Evolutionary conservation across 2,113 vertebrate species (phyloP).

Genomic region (Psittacula cyanocephala): DNA sequence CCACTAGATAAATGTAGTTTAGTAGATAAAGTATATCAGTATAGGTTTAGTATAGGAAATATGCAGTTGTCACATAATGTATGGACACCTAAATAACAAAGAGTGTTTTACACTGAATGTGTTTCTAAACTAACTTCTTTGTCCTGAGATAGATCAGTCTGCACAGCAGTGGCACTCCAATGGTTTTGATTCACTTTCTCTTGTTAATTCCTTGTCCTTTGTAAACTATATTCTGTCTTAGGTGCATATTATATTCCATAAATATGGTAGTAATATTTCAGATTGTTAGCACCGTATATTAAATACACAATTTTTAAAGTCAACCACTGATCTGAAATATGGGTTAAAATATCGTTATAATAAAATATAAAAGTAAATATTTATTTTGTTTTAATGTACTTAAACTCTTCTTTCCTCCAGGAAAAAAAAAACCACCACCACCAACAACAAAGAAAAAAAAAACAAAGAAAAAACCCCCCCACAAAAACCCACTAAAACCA

Average conservation of each 20-base stretch:
- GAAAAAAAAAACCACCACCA: too few relatives aligned
- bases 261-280: background rate
- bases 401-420: background rate
- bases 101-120: background rate
- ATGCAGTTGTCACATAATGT: background rate
- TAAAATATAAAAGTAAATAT: background rate
- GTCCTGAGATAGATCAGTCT: background rate
- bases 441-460: background rate
- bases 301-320: background rate
- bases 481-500: background rate
- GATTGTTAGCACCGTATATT: background rate
- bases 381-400: background rate
- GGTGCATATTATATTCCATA: background rate
- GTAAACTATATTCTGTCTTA: background rate
- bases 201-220: background rate
- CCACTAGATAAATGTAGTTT: background rate
- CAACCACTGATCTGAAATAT: background rate
- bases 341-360: accelerated
- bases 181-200: background rate
- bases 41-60: background rate
- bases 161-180: background rate
- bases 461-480: too few relatives aligned
- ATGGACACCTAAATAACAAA: background rate
- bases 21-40: background rate
- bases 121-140: background rate